Evolutionary conservation across 1,140 invertebrate genomes (phyloP).

Genomic region (Leguminivora glycinivorella): DNA sequence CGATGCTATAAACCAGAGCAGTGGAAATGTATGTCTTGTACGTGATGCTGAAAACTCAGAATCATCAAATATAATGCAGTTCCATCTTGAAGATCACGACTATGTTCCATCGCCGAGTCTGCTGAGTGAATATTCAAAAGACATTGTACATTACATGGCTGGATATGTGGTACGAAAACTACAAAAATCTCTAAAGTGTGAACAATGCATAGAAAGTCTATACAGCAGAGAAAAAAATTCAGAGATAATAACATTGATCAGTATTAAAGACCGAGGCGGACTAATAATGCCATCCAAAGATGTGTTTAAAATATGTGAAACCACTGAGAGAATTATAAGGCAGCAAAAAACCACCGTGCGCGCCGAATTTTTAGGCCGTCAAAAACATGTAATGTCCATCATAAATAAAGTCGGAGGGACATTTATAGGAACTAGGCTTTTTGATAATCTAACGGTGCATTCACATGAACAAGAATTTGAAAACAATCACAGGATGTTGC

Average conservation of each 20-base stretch:
- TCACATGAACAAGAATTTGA: neutral
- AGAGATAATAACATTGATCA: neutral
- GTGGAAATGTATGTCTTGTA: neutral
- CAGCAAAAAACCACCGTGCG: neutral
- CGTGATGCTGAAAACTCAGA: neutral
- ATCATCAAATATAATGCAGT: neutral
- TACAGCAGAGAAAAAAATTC: too few relatives aligned
- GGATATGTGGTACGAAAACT: conserved; percentile 21
- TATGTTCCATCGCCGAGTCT: neutral
- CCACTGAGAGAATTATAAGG: neutral
- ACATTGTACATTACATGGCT: conserved; percentile 4
- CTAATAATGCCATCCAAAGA: conserved; percentile 5
- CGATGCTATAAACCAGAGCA: neutral
- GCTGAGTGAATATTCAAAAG: neutral
- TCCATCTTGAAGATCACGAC: conserved; percentile 11
- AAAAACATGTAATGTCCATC: neutral
- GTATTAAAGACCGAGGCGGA: conserved; percentile 24
- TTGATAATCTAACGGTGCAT: neutral
- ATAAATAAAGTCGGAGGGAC: neutral
- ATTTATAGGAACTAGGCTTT: neutral
- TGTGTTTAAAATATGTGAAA: conserved; percentile 5
- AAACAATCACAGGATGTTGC: conserved; percentile 1
- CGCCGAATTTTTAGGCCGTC: neutral
- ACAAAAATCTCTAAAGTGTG: conserved; percentile 1
- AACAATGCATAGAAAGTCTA: conserved; percentile 10